A percentile compares a stretch with the other conserved stretches of the same genome.
Conservation (phyloP, 2,797 vertebrate genomes). For the Chelon auratus region DNA sequence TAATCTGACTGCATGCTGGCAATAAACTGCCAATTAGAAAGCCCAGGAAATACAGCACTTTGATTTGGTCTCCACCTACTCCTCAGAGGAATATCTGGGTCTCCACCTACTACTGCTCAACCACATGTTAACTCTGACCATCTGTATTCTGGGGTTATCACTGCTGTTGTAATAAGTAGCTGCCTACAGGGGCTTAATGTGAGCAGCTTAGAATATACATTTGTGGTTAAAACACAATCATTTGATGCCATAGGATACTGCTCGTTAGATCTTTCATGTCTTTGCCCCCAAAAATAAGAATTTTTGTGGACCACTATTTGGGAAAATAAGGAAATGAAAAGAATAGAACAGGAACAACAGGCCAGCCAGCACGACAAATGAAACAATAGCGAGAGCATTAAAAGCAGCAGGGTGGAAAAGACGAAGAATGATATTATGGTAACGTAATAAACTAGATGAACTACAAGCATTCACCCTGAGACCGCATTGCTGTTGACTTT, state of each 20-base stretch:
- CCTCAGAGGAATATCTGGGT: not conserved
- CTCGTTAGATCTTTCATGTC: not conserved
- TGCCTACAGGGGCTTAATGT: not conserved
- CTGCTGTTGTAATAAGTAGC: not conserved
- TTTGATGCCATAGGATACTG: not conserved
- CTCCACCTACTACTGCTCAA: not conserved
- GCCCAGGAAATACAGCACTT: not conserved
- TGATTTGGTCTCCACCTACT: not conserved
- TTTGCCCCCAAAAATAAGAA: not conserved
- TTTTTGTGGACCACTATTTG: conserved; percentile 1
- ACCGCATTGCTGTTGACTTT: conserved; percentile 52
- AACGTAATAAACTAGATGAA: conserved; percentile 59
- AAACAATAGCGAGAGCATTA: conserved; percentile 38
- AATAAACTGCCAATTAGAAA: not conserved
- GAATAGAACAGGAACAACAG: conserved; percentile 1
- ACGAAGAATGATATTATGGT: conserved; percentile 24
- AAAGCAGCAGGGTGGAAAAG: conserved; percentile 32
- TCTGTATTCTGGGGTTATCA: not conserved
- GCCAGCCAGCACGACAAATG: conserved; percentile 11
- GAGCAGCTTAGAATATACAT: not conserved
- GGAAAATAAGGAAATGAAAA: conserved; percentile 19
- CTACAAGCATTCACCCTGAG: conserved; percentile 40
- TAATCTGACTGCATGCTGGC: too few species aligned
- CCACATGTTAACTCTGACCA: conserved; percentile 1
- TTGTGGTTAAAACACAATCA: fast-evolving